Evolutionary conservation across 2,113 vertebrate genomes (phyloP), one percentile per base, ranked within the genome.

Genomic region (Ciconia maguari): DNA sequence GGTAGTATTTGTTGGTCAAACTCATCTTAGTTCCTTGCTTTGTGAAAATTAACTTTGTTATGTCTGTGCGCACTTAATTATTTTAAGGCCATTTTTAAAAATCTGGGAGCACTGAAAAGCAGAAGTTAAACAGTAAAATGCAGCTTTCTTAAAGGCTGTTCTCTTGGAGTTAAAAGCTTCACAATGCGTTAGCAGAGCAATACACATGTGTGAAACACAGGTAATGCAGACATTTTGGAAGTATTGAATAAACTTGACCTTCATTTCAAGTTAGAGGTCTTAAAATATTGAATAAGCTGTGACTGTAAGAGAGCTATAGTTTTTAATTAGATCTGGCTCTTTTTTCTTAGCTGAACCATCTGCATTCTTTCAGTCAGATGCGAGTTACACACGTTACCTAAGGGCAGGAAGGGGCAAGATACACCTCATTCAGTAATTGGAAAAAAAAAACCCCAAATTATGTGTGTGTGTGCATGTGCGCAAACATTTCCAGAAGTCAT

Each of bases 191-290:
- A 82, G 32, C 9, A 79, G 69, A 84, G 32, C 29, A 70, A 11
- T 1, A 18, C 30, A 22, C 10, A 15, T 0, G 0, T 77, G 58
- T 79, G 52, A 72, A 75, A 29, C 10, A 5, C 4, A 65, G 30
- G 18, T 72, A 68, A 24, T 44, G 34, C 24, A 48, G 52, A 29
- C 17, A 18, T 41, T 65, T 72, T 11, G 30, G 41, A 88, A 69
- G 18, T 4, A 2, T 16, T 94, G 14, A 38, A 29, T 55, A 70
- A 86, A 58, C 20, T 89, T 74, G 30, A 32, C 70, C 17, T 54
- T 41, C 3, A 2, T 79, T 95, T 86, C 19, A 69, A n/a, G 36
- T 48, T 68, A 80, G 21, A 17, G 21, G 18, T 72, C 16, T 25
- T 77, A 60, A 78, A 71, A 80, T 78, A 81, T 1, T 57, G 5